phyloP scores from a whole-genome alignment of 2,797 vertebrate genomes.

The Sebastes matsubarae region DNA sequence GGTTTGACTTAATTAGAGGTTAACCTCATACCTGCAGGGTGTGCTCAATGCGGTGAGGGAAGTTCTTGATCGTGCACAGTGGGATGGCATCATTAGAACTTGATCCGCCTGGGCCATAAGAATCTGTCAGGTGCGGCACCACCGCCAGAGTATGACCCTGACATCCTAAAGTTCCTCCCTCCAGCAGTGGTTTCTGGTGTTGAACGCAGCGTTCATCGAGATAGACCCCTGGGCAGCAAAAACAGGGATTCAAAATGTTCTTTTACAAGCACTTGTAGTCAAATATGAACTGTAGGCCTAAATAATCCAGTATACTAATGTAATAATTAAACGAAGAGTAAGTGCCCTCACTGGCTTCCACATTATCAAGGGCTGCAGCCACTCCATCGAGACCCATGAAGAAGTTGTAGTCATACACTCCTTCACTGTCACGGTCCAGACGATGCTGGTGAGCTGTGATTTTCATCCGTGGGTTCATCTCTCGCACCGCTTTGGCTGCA shows the following conservation, averaged over 20 bases:
- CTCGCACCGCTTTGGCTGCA: conserved; percentile 78
- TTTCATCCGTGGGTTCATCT: conserved; percentile 85
- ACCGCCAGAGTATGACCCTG: conserved; percentile 82
- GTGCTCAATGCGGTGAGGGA: conserved; percentile 88
- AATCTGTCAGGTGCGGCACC: conserved; percentile 84
- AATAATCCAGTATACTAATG: neutral
- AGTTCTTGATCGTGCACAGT: conserved; percentile 87
- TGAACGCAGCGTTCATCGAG: conserved; percentile 83
- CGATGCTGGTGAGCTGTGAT: conserved; percentile 83
- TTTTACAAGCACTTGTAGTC: neutral
- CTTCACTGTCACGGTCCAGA: conserved; percentile 83
- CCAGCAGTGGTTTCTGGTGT: conserved; percentile 85
- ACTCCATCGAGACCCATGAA: conserved; percentile 84
- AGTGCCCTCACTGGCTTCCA: conserved; percentile 86
- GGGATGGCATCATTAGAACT: conserved; percentile 68
- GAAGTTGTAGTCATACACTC: conserved; percentile 82
- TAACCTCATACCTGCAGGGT: conserved; percentile 85
- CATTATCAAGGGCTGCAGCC: conserved; percentile 87
- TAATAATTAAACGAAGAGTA: neutral
- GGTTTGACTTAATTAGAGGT: neutral
- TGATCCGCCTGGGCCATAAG: conserved; percentile 49
- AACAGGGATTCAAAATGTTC: neutral
- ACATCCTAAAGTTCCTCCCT: conserved; percentile 86
- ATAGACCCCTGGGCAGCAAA: conserved; percentile 81
- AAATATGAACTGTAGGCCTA: neutral